Conservation (phyloP, 2,888 invertebrate genomes). For the Linnaemya tessellans region DNA sequence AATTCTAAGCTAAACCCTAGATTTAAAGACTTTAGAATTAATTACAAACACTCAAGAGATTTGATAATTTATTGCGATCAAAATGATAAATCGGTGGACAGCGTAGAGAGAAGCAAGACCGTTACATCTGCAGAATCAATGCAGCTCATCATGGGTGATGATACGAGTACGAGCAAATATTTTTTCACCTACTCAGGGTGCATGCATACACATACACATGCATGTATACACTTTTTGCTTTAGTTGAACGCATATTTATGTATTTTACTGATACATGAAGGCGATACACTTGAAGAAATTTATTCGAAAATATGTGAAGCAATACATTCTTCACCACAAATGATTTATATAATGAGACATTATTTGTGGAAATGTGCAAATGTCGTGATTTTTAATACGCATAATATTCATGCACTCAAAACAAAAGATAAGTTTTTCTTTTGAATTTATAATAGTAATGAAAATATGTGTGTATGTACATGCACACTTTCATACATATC, state of each 20-base stretch:
- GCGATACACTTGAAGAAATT: too few relatives aligned
- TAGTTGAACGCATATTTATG: neutral
- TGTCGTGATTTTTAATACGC: too few relatives aligned
- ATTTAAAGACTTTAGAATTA: conserved; percentile 60
- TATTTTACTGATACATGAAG: too few relatives aligned
- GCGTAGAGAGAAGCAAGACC: conserved; percentile 54
- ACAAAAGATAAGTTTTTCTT: too few relatives aligned
- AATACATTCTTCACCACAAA: too few relatives aligned
- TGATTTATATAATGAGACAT: too few relatives aligned
- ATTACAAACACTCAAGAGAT: conserved; percentile 63
- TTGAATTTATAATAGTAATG: too few relatives aligned
- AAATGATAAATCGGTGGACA: conserved; percentile 72
- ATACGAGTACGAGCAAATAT: neutral
- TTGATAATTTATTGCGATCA: conserved; percentile 71
- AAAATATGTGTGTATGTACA: too few relatives aligned
- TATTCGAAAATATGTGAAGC: too few relatives aligned
- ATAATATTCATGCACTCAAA: too few relatives aligned
- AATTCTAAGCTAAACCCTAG: conserved; percentile 39
- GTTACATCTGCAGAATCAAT: conserved; percentile 65
- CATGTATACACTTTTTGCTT: neutral
- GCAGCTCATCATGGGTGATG: conserved; percentile 60
- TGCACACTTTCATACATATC: too few relatives aligned
- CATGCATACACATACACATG: neutral
- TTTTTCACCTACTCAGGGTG: conserved; percentile 3
- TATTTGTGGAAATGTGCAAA: too few relatives aligned